Evolutionary conservation across 1,140 invertebrate genomes (phyloP).

Genomic region (Thereuonema tuberculata): DNA sequence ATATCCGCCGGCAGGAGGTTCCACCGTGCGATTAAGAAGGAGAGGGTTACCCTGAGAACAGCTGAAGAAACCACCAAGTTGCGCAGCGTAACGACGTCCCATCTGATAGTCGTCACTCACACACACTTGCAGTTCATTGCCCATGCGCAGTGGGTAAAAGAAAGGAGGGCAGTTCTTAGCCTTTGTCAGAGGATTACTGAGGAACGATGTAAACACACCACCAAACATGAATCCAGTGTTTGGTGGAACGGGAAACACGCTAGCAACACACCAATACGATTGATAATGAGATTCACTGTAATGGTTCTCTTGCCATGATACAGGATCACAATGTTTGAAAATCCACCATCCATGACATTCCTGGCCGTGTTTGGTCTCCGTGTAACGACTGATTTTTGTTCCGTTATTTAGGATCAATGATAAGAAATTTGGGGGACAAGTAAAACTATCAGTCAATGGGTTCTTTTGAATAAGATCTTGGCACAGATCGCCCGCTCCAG

Average conservation of each 20-base stretch:
- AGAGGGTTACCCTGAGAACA: not conserved
- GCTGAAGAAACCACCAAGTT: not conserved
- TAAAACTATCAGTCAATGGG: not conserved
- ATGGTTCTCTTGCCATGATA: not conserved
- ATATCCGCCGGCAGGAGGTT: no score
- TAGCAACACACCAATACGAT: not conserved
- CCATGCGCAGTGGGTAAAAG: not conserved
- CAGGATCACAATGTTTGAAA: not conserved
- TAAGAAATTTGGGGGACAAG: not conserved
- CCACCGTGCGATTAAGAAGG: no score
- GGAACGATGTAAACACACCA: not conserved
- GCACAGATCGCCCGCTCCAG: not conserved
- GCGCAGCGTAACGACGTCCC: not conserved
- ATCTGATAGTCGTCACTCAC: not conserved
- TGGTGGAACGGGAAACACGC: not conserved
- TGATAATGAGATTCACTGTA: not conserved
- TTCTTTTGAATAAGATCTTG: not conserved
- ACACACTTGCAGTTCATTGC: not conserved
- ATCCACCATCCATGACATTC: not conserved
- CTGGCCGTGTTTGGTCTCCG: not conserved
- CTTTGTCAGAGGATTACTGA: not conserved
- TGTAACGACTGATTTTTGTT: not conserved
- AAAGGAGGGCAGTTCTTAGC: not conserved
- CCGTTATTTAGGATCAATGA: not conserved
- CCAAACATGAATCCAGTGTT: not conserved